Evolutionary conservation across 92 coral and sea anemone species (phyloP).

Genomic region (Epizoanthus stellaris): DNA sequence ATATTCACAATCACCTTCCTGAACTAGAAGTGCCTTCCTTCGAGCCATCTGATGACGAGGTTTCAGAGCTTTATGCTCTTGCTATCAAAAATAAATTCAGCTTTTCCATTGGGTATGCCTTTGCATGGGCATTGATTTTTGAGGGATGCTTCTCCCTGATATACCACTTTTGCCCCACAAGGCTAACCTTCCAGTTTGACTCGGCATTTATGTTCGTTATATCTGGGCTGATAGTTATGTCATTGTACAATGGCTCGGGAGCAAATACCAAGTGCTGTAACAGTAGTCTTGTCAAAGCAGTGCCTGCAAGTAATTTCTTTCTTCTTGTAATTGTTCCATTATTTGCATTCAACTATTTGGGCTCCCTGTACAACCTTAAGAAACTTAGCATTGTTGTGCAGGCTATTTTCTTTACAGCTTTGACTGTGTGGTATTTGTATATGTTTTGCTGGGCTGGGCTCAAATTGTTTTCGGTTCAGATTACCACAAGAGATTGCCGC

Average conservation of each 20-base stretch:
- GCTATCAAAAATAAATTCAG: slow-evolving; percentile 74
- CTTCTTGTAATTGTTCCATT: slow-evolving; percentile 84
- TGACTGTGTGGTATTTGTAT: slow-evolving; percentile 65
- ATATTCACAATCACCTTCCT: slow-evolving; percentile 65
- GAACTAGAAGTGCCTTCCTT: slow-evolving; percentile 69
- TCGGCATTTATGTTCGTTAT: slow-evolving; percentile 97
- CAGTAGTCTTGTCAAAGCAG: slow-evolving; percentile 58
- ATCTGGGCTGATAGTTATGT: slow-evolving; percentile 82
- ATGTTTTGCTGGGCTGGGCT: slow-evolving; percentile 77
- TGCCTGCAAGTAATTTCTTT: slow-evolving; percentile 74
- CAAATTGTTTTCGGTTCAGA: slow-evolving; percentile 56
- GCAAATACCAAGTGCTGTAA: slow-evolving; percentile 52
- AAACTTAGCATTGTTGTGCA: slow-evolving; percentile 25
- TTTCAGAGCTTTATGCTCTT: slow-evolving; percentile 56
- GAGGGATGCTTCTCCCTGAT: slow-evolving; percentile 89
- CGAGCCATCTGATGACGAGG: slow-evolving; percentile 29
- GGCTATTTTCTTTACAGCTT: slow-evolving; percentile 52
- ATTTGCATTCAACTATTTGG: slow-evolving; percentile 84
- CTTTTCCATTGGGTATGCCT: slow-evolving; percentile 88
- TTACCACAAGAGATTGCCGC: slow-evolving; percentile 37
- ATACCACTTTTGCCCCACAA: slow-evolving; percentile 90
- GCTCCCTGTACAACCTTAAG: slow-evolving; percentile 55
- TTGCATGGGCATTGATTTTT: slow-evolving; percentile 92
- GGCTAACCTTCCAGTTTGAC: slow-evolving; percentile 93
- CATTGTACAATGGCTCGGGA: slow-evolving; percentile 78